phyloP scores from a whole-genome alignment of 2,113 vertebrate genomes.

The Charadrius vociferus region DNA sequence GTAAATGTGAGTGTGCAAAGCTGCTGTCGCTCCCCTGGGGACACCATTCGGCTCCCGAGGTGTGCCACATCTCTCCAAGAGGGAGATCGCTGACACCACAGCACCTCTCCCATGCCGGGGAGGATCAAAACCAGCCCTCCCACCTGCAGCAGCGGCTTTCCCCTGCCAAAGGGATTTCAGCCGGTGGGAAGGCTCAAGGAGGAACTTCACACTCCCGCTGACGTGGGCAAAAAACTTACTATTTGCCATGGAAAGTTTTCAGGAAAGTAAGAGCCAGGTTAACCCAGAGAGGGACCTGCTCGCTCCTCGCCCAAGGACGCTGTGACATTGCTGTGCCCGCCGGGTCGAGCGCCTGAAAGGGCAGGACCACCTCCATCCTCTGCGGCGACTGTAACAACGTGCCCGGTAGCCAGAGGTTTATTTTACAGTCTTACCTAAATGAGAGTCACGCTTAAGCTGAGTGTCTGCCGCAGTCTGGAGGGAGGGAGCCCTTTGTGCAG shows the following conservation, averaged over 20 bases:
- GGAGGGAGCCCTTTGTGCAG: not conserved
- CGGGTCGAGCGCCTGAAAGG: fast-evolving
- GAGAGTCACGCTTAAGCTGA: not conserved
- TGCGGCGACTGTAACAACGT: fast-evolving
- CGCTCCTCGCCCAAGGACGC: fast-evolving
- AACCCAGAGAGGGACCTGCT: not conserved
- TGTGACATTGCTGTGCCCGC: fast-evolving
- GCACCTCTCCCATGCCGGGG: not conserved
- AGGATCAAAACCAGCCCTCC: no score
- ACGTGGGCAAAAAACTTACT: no score
- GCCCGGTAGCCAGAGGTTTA: not conserved
- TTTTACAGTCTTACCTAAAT: not conserved
- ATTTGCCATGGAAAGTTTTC: not conserved
- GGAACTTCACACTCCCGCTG: fast-evolving
- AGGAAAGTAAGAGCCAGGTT: not conserved
- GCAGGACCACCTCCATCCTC: not conserved
- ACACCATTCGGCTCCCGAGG: fast-evolving
- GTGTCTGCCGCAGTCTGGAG: not conserved
- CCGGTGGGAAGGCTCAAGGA: not conserved
- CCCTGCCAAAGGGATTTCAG: not conserved
- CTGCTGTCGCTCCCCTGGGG: fast-evolving
- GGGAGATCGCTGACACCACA: not conserved
- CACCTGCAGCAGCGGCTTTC: not conserved
- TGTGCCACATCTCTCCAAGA: fast-evolving
- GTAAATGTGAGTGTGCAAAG: not conserved